phyloP scores from a whole-genome alignment of 2,113 vertebrate genomes.

The Leptosomus discolor region DNA sequence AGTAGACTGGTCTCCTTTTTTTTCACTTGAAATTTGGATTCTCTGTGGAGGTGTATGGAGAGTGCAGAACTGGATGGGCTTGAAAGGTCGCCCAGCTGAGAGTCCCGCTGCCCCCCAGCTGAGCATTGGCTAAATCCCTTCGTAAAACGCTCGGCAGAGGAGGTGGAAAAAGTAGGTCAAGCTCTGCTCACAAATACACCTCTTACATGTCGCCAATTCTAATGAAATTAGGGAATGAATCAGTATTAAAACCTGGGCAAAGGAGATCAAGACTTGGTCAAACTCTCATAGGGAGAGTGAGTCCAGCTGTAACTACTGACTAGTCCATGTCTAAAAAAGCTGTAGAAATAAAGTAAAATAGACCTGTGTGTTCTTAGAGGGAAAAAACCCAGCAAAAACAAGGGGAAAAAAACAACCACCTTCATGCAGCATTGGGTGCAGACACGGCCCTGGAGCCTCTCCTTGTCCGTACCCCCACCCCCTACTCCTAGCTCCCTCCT shows the following conservation, averaged over 20 bases:
- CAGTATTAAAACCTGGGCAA: neutral
- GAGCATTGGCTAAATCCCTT: neutral
- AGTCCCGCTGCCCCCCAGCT: neutral
- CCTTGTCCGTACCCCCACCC: neutral
- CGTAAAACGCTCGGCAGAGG: neutral
- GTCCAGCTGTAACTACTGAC: slow-evolving; percentile 11
- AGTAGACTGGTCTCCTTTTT: neutral
- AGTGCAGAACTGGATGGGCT: neutral
- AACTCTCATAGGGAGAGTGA: neutral
- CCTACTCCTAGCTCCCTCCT: neutral
- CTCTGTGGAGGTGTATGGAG: neutral
- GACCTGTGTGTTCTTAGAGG: neutral
- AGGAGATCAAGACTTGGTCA: neutral
- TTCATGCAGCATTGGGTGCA: neutral
- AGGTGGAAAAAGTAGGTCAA: slow-evolving; percentile 42
- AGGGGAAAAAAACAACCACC: neutral
- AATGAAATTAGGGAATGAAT: slow-evolving; percentile 7
- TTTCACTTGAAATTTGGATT: neutral
- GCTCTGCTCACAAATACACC: slow-evolving; percentile 35
- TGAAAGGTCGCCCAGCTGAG: neutral
- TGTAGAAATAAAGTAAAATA: neutral
- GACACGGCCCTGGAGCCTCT: neutral
- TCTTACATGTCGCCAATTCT: slow-evolving; percentile 11
- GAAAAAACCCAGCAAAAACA: neutral
- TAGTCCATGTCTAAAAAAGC: neutral